A percentile compares a stretch with the other conserved stretches of the same genome.
phyloP scores from a whole-genome alignment of 2,888 invertebrate species.

The Geotrupes spiniger region DNA sequence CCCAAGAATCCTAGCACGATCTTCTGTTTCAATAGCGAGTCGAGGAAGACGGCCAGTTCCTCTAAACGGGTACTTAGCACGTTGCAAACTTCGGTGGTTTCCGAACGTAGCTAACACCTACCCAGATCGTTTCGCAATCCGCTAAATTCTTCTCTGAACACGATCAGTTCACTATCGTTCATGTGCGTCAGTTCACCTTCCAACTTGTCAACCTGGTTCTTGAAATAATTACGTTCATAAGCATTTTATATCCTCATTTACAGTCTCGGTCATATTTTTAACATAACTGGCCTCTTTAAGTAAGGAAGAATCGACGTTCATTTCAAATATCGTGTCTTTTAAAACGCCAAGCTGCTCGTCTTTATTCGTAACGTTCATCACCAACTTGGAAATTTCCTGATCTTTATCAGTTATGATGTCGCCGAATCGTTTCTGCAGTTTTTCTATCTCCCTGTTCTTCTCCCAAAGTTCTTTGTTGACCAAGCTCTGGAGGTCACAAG shows the following conservation, averaged over 20 bases:
- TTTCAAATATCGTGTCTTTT: slow-evolving; percentile 41
- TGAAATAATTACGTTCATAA: slow-evolving; percentile 38
- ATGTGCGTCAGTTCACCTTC: slow-evolving; percentile 26
- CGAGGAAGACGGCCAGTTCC: slow-evolving; percentile 64
- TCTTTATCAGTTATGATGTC: slow-evolving; percentile 35
- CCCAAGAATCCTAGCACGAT: slow-evolving; percentile 56
- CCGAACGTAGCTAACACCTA: slow-evolving; percentile 45
- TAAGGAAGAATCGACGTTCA: slow-evolving; percentile 34
- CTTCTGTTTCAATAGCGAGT: slow-evolving; percentile 62
- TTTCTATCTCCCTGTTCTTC: slow-evolving; percentile 58
- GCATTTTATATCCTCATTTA: slow-evolving; percentile 28
- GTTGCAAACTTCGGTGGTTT: slow-evolving; percentile 50
- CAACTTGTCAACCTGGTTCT: slow-evolving; percentile 33
- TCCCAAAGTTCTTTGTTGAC: slow-evolving; percentile 59
- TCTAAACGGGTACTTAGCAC: slow-evolving; percentile 61
- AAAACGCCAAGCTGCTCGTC: slow-evolving; percentile 41
- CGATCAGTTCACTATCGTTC: slow-evolving; percentile 27
- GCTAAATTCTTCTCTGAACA: slow-evolving; percentile 33
- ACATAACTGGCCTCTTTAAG: slow-evolving; percentile 11
- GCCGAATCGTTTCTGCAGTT: slow-evolving; percentile 45
- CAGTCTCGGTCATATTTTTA: slow-evolving; percentile 9
- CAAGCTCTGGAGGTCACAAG: slow-evolving; percentile 50
- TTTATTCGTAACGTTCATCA: slow-evolving; percentile 47
- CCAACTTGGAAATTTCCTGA: slow-evolving; percentile 40
- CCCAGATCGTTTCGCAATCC: slow-evolving; percentile 41